phyloP scores from a whole-genome alignment of 2,113 vertebrate genomes.

The Trogon surrucura region DNA sequence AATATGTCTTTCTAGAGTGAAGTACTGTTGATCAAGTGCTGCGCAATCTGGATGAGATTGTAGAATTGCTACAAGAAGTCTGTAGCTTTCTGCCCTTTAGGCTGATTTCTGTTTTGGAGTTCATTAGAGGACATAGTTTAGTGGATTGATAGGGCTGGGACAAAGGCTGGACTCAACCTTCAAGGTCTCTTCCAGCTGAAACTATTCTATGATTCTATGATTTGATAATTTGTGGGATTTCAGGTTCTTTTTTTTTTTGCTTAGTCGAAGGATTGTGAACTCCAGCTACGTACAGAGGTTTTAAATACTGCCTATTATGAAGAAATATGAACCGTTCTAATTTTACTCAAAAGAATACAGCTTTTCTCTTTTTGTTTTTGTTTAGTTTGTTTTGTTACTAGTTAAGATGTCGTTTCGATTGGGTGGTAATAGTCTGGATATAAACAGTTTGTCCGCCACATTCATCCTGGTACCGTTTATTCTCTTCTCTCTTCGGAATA shows the following conservation, averaged over 20 bases:
- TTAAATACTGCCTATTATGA: conserved; percentile 24
- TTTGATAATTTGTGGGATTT: background rate
- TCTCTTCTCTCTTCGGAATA: background rate
- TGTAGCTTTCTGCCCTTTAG: background rate
- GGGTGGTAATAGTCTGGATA: background rate
- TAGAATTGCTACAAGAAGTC: background rate
- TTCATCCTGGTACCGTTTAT: background rate
- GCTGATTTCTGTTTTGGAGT: background rate
- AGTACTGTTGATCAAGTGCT: background rate
- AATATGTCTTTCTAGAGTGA: background rate
- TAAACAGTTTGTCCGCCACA: background rate
- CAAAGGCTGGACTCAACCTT: no score
- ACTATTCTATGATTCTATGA: no score
- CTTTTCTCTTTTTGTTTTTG: background rate
- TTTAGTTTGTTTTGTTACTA: no score
- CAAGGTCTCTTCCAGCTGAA: no score
- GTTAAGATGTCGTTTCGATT: background rate
- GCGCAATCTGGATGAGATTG: background rate
- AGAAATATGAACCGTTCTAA: conserved; percentile 24
- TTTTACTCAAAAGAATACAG: background rate
- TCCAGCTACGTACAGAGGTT: background rate
- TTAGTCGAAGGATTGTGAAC: background rate
- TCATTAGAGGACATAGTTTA: background rate
- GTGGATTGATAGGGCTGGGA: no score
- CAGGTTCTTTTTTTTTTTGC: background rate